Evolutionary conservation across 1,140 invertebrate genomes (phyloP), one percentile per base, ranked within the genome.

Genomic region (Drosophila novamexicana): DNA sequence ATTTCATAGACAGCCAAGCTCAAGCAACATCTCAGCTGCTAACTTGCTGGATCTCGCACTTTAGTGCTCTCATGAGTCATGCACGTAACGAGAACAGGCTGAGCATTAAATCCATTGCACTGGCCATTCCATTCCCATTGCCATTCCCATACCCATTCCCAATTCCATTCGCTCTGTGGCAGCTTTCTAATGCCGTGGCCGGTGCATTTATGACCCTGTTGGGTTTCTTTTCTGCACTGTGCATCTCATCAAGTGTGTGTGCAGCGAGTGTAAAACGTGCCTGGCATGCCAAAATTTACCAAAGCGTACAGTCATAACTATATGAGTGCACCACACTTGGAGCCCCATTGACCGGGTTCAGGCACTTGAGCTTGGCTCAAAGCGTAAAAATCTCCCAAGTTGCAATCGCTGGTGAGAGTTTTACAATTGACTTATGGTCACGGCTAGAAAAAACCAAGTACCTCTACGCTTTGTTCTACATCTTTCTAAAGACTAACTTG

Each of bases 41-140:
- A 66, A 18, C 56, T 44, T 22, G 57, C 37, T 44, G 7, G 34
- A 59, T 49, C 53, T 56, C 49, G 65, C 45, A 57, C 52, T 40
- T 47, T 44, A 52, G 49, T 42, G 59, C 65, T 52, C 34, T 37
- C 53, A 42, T 63, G 62, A 72, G 45, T 57, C 63, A 56, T 64
- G 65, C 77, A 78, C 65, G 62, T 83, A 77, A 86, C 53, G 58
- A 86, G 83, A 86, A 89, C 84, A 82, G 71, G 72, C 52, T 82
- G 57, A 59, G 75, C 78, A 81, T 78, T 56, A 77, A 81, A 78
- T 53, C 54, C 59, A 76, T 75, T 73, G 62, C 67, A 63, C 53
- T 54, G 69, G 68, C 44, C 63, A 54, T 53, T 42, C 59, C 6
- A 39, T 42, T 14, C 49, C 18, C 22, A 45, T 18, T 6, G 7